phyloP scores from a whole-genome alignment of 1,140 invertebrate genomes.

The Fragariocoptes setiger region DNA sequence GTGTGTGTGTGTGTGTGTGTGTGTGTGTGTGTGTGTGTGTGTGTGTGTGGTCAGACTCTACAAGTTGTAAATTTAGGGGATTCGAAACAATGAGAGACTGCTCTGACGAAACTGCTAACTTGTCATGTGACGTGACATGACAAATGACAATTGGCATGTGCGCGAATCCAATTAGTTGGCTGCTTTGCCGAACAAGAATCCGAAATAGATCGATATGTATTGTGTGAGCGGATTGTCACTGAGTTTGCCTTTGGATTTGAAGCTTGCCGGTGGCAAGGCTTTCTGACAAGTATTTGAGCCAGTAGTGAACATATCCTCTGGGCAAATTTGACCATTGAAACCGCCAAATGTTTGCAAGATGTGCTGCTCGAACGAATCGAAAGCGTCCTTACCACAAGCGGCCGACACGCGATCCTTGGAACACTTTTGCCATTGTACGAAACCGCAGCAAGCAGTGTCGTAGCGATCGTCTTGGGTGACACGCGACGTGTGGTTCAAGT shows the following conservation, averaged over 20 bases:
- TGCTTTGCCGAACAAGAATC: constrained; percentile 4
- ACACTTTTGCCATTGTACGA: constrained; percentile 6
- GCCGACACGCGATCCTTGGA: not conserved
- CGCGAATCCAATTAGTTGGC: not conserved
- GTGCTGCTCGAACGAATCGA: not conserved
- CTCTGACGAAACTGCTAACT: too few species aligned
- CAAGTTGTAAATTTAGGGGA: too few species aligned
- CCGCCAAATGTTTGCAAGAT: not conserved
- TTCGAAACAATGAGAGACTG: too few species aligned
- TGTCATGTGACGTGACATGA: too few species aligned
- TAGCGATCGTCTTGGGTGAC: constrained; percentile 2
- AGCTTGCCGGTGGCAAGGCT: not conserved
- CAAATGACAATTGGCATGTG: too few species aligned
- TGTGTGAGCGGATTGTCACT: constrained; percentile 5
- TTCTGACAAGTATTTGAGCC: constrained; percentile 2
- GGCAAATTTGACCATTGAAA: constrained; percentile 2
- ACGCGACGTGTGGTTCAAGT: constrained; percentile 1
- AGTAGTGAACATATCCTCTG: constrained; percentile 2
- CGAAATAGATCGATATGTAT: constrained; percentile 4
- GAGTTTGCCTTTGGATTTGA: constrained; percentile 1
- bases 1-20: too few species aligned
- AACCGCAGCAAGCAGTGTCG: constrained; percentile 9
- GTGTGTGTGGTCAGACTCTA: too few species aligned
- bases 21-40: too few species aligned
- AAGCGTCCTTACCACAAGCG: not conserved